These are phyloP conservation scores for Ectobius pallidus DNA, from an alignment of 2,888 invertebrate genomes.

Conservation along the genomic window DNA sequence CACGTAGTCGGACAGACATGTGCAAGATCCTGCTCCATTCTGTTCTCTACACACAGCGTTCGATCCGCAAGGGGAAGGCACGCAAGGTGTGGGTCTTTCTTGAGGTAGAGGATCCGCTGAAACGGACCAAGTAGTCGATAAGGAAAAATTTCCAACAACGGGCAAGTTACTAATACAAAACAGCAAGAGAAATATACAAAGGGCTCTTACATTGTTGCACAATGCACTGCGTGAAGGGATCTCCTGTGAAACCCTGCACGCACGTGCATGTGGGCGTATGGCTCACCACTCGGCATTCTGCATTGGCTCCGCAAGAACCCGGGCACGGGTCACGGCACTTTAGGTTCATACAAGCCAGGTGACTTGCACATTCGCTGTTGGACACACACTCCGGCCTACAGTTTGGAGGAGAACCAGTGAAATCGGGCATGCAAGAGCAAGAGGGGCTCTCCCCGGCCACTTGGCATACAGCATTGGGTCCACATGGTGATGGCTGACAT, in stretches of 20 bases:
- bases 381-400: constrained; percentile 75
- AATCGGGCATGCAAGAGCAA: constrained; percentile 71
- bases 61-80: constrained; percentile 58
- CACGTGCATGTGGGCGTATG: constrained; percentile 78
- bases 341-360: constrained; percentile 72
- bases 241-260: constrained; percentile 69
- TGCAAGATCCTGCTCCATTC: constrained; percentile 66
- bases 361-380: constrained; percentile 72
- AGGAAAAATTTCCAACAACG: constrained; percentile 49
- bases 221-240: constrained; percentile 74
- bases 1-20: constrained; percentile 52
- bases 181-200: not conserved
- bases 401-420: constrained; percentile 76
- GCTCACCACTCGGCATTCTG: constrained; percentile 76
- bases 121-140: constrained; percentile 32
- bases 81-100: constrained; percentile 49
- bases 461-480: constrained; percentile 64
- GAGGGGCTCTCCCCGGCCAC: constrained; percentile 76
- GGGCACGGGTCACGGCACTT: constrained; percentile 74
- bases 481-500: constrained; percentile 54
- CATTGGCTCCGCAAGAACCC: constrained; percentile 72
- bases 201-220: constrained; percentile 48
- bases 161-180: constrained; percentile 51
- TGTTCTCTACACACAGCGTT: constrained; percentile 50
- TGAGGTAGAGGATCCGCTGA: constrained; percentile 23